Conservation (phyloP, 2,888 invertebrate genomes). For the Eucera pruinosa region DNA sequence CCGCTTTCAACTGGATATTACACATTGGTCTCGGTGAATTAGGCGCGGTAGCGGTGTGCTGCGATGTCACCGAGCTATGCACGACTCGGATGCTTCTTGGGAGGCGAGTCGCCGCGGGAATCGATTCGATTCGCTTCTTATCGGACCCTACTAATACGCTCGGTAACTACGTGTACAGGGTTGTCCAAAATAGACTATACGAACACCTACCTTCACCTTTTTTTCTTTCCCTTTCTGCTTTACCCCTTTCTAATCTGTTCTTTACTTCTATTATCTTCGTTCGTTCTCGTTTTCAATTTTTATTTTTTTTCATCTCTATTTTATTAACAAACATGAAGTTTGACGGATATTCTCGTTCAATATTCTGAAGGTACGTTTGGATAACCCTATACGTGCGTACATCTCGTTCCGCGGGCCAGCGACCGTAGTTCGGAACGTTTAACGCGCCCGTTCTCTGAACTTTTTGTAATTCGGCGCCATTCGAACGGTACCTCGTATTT, state of each 20-base stretch:
- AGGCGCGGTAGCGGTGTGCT: conserved; percentile 71
- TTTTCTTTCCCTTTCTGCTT: too few relatives aligned
- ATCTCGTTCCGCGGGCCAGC: conserved; percentile 31
- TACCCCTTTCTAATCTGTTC: too few relatives aligned
- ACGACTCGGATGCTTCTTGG: conserved; percentile 59
- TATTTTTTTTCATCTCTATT: too few relatives aligned
- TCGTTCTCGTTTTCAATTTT: too few relatives aligned
- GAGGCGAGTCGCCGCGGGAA: conserved; percentile 60
- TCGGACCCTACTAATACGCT: conserved; percentile 50
- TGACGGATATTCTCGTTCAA: too few relatives aligned
- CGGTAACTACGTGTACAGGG: conserved; percentile 44
- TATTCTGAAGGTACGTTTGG: too few relatives aligned
- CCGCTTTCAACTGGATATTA: conserved; percentile 69
- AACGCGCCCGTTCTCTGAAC: background rate
- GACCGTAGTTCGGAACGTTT: conserved; percentile 14
- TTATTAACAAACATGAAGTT: too few relatives aligned
- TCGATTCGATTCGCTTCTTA: conserved; percentile 61
- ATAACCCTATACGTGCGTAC: too few relatives aligned
- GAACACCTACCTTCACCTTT: too few relatives aligned
- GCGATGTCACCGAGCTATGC: conserved; percentile 69
- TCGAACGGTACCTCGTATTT: background rate
- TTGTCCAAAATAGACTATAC: too few relatives aligned
- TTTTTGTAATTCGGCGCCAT: background rate
- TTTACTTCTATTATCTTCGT: too few relatives aligned
- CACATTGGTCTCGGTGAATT: conserved; percentile 72